Percentiles rank a stretch among this genome's conserved stretches.
These are phyloP conservation scores for Caenorhabditis sp. DNA, from an alignment of 2,888 invertebrate species.

Conservation along the genomic window DNA sequence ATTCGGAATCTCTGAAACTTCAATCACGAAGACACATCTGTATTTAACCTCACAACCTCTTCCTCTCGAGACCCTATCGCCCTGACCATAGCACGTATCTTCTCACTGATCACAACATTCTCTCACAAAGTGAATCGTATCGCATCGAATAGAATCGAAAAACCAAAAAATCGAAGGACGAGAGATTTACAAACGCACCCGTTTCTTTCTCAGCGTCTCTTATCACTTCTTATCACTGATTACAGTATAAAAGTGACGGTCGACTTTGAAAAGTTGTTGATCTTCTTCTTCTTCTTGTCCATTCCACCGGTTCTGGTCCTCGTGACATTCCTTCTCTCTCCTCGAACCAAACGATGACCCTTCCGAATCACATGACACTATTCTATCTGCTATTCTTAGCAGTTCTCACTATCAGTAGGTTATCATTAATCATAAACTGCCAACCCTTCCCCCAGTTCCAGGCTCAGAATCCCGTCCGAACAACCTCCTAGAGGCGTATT, in stretches of 20 bases:
- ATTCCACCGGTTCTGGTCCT: slow-evolving; percentile 15
- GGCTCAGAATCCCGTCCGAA: slow-evolving; percentile 22
- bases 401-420: neutral
- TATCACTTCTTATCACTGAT: neutral
- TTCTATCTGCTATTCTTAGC: slow-evolving; percentile 9
- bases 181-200: too few relatives aligned
- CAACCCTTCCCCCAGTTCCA: neutral
- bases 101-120: too few relatives aligned
- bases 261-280: slow-evolving; percentile 64
- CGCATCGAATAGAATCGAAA: slow-evolving; percentile 54
- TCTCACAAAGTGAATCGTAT: too few relatives aligned
- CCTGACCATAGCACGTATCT: too few relatives aligned
- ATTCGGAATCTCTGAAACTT: too few relatives aligned
- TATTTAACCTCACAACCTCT: too few relatives aligned
- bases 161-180: slow-evolving; percentile 53
- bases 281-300: slow-evolving; percentile 4
- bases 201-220: slow-evolving; percentile 4
- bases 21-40: too few relatives aligned
- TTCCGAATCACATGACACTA: slow-evolving; percentile 21
- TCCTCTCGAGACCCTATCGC: too few relatives aligned
- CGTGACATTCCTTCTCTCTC: slow-evolving; percentile 49
- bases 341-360: neutral
- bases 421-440: neutral
- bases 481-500: slow-evolving; percentile 51
- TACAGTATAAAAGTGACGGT: slow-evolving; percentile 23